Evolutionary conservation across 2,888 invertebrate genomes (phyloP), one percentile per base, ranked within the genome.

Genomic region (Metellina segmentata): DNA sequence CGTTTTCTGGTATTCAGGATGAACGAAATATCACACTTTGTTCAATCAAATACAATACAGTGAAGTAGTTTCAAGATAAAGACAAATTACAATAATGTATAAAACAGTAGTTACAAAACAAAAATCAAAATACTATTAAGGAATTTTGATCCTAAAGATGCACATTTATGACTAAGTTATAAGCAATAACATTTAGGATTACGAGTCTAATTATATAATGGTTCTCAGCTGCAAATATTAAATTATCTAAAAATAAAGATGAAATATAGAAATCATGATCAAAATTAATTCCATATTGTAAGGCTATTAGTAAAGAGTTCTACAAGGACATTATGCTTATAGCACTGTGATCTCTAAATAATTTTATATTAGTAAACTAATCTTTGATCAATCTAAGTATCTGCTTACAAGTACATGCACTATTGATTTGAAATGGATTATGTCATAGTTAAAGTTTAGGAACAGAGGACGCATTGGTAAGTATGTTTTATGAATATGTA

Each of bases 101-200:
- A 34, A 61, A 16, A 16, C 11, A 61, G 16, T 61, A 1, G 16
- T 8, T 61, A 61, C 9, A 61, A 16, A 61, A 5, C 9, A 61
- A 61, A 11, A 61, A 52, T 52, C 19, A 78, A 78, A 19, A 52
- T n/a, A 52, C 19, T 52, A 19, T 61, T 61, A 5, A 61, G 61
- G 61, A n/a, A 78, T 51, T 85, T 53, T 75, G 20, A 61, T 61
- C 52, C 85, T 85, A 85, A 75, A 34, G 53, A 75, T 85, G 74
- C 75, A 75, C 75, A 85, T 34, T 34, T 53, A 85, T 48, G 34
- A 61, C 61, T 53, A 72, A 85, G 16, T 74, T 61, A 75, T 74
- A 75, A 75, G 53, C 52, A 85, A 53, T 53, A 16, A 85, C 85
- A 85, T 75, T 85, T 75, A 85, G 52, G 53, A 52, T 83, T 34